Percentiles rank a stretch among this genome's conserved stretches.
These are phyloP conservation scores for Sinosuthora webbiana DNA, from an alignment of 2,113 vertebrate genomes.

Conservation along the genomic window DNA sequence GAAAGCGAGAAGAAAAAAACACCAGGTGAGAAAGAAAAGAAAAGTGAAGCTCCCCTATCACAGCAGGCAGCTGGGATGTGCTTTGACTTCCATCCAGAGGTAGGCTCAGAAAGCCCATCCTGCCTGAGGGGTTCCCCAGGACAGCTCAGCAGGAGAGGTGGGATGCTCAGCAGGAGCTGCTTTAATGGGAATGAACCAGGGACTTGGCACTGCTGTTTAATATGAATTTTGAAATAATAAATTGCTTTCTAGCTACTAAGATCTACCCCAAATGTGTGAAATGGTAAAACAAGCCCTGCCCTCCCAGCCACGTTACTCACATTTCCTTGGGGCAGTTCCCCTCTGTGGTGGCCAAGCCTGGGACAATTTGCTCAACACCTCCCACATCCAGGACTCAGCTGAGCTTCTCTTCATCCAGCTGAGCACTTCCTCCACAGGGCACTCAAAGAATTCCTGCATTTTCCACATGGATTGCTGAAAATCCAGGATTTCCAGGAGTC, in stretches of 20 bases:
- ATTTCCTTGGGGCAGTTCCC: background rate
- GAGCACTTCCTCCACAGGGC: background rate
- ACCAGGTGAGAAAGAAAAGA: conserved; percentile 58
- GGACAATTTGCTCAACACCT: background rate
- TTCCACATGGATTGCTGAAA: background rate
- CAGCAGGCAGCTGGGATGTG: conserved; percentile 82
- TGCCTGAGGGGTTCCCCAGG: background rate
- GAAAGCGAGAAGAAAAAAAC: conserved; percentile 30
- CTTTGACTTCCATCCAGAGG: conserved; percentile 87
- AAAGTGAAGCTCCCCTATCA: conserved; percentile 70
- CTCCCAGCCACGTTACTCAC: background rate
- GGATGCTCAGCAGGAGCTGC: background rate
- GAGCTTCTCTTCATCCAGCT: background rate
- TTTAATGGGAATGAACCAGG: background rate
- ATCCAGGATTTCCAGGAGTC: background rate
- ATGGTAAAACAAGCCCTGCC: rapidly evolving
- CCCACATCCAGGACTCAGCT: background rate
- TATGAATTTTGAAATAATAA: background rate
- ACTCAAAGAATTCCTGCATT: rapidly evolving
- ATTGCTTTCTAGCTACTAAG: background rate
- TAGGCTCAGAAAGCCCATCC: conserved; percentile 30
- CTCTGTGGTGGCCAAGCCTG: background rate
- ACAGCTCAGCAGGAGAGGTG: background rate
- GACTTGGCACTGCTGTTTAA: background rate
- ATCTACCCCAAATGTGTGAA: background rate